Evolutionary conservation across 2,113 vertebrate species (phyloP).

Genomic region (Lepus timidus): DNA sequence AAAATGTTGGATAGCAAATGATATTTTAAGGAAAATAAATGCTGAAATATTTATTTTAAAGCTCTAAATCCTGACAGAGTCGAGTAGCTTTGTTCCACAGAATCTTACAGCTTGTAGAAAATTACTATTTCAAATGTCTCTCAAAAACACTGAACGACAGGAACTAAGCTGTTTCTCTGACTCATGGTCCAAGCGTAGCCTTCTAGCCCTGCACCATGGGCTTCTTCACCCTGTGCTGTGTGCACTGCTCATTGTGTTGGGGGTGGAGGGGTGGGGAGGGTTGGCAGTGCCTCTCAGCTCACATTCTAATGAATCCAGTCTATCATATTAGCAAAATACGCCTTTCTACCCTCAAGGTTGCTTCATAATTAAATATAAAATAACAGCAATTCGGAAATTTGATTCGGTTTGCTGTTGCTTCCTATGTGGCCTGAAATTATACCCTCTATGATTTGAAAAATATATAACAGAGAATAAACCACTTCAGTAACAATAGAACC

Average conservation of each 20-base stretch:
- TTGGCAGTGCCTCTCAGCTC: constrained; percentile 6
- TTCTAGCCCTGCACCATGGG: background rate
- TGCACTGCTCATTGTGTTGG: background rate
- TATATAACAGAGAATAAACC: constrained; percentile 36
- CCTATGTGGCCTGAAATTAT: constrained; percentile 71
- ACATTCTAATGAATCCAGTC: constrained; percentile 77
- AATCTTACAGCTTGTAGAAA: background rate
- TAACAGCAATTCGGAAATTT: constrained; percentile 74
- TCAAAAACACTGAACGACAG: background rate
- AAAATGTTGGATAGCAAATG: background rate
- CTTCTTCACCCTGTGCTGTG: background rate
- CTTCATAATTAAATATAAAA: constrained; percentile 80
- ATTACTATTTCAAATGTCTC: background rate
- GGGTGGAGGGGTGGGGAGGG: background rate
- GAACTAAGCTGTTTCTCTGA: background rate
- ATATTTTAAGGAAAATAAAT: constrained; percentile 24
- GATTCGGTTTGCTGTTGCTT: constrained; percentile 71
- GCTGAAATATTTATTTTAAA: background rate
- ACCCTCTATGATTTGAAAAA: constrained; percentile 59
- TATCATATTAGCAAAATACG: constrained; percentile 76
- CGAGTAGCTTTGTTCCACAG: background rate
- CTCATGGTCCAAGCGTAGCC: background rate
- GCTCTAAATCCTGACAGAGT: background rate
- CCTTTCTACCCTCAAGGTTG: constrained; percentile 78
- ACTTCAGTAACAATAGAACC: constrained; percentile 12